Evolutionary conservation across 2,888 invertebrate genomes (phyloP).

Genomic region (Odontocerum albicorne): DNA sequence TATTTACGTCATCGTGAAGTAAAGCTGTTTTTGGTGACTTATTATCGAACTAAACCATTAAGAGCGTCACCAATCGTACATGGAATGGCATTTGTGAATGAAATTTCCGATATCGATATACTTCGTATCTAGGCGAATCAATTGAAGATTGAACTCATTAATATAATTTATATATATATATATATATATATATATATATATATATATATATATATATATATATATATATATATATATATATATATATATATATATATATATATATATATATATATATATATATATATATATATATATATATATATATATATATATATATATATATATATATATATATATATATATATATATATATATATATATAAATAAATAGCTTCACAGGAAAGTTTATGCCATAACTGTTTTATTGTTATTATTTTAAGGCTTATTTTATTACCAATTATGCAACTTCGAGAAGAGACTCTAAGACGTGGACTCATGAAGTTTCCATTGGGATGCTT

Average conservation of each 20-base stretch:
- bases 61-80: too few relatives aligned
- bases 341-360: conserved; percentile 14
- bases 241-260: conserved; percentile 14
- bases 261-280: conserved; percentile 14
- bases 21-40: too few relatives aligned
- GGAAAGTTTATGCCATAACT: neutral
- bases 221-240: conserved; percentile 14
- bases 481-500: too few relatives aligned
- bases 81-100: too few relatives aligned
- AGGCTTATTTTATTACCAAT: too few relatives aligned
- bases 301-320: conserved; percentile 13
- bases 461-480: too few relatives aligned
- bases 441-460: too few relatives aligned
- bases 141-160: too few relatives aligned
- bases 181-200: conserved; percentile 14
- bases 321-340: conserved; percentile 14
- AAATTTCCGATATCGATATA: too few relatives aligned
- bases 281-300: conserved; percentile 14
- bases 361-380: conserved; percentile 12
- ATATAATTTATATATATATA: conserved; percentile 8
- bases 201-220: conserved; percentile 14
- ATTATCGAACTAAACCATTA: too few relatives aligned
- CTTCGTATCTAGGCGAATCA: too few relatives aligned
- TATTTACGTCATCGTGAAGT: too few relatives aligned
- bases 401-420: neutral